Evolutionary conservation across 2,113 vertebrate genomes (phyloP), one percentile per base, ranked within the genome.

Genomic region (Ctenodactylus gundi): DNA sequence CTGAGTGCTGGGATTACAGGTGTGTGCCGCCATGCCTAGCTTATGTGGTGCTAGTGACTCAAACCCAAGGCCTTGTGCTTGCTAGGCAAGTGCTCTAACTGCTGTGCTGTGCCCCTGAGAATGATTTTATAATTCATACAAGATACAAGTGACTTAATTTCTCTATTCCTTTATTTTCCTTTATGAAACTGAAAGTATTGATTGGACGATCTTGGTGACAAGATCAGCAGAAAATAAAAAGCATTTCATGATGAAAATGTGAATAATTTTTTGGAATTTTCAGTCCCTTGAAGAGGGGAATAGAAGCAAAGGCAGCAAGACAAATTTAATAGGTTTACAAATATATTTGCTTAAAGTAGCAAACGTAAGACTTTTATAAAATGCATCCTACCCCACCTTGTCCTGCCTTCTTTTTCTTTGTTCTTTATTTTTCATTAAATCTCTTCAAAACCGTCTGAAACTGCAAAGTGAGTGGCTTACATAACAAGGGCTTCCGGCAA

Each of bases 161-260:
- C 57, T 68, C 51, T 21, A 5, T 60, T 46, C 46, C 85, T 90
- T 83, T 90, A 60, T 72, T 93, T 82, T 78, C 25, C 46, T 73
- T 29, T 44, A 11, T 55, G 80, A 81, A 82, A 73, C n/a, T 1
- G 60, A 87, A 60, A 65, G 34, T 94, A 85, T 82, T 68, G 87
- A 87, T 89, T 86, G 62, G 76, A 73, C 23, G 34, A 65, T 51
- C 78, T 64, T 72, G 29, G 60, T 92, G 93, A 92, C 10, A 55
- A 44, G 78, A 90, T 80, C 90, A 93, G 41, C 51, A 91, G 92
- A 87, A 80, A 95, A 76, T 83, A 46, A 73, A 83, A 92, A 70
- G 80, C 25, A 78, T 14, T 89, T 94, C 65, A 39, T 91, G 85
- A 77, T 58, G 86, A 65, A 81, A 53, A 80, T 88, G 36, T 67